These are phyloP conservation scores for Corythornis cristatus DNA, from an alignment of 2,113 vertebrate species.

Conservation along the genomic window DNA sequence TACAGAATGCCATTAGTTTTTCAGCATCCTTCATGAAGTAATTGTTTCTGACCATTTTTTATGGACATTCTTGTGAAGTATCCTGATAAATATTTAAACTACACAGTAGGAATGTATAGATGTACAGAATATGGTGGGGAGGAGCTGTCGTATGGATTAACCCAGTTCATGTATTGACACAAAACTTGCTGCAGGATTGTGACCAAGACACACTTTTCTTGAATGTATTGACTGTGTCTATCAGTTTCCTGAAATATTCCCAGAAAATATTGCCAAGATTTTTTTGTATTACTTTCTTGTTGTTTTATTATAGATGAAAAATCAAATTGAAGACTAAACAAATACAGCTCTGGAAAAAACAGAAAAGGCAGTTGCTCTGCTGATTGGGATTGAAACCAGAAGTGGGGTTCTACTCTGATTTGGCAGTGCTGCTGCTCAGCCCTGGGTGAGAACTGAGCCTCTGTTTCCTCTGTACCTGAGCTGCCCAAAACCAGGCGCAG, in stretches of 20 bases:
- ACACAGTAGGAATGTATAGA: neutral
- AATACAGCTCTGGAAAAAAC: neutral
- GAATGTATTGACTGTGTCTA: conserved; percentile 23
- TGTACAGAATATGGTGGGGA: neutral
- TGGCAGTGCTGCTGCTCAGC: neutral
- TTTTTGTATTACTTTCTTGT: conserved; percentile 3
- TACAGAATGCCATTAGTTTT: conserved; percentile 32
- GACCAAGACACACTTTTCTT: neutral
- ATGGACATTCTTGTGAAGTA: conserved; percentile 11
- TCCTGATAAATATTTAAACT: conserved; percentile 14
- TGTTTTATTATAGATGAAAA: neutral
- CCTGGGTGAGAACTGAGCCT: neutral
- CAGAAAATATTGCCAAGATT: conserved; percentile 10
- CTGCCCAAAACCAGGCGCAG: neutral
- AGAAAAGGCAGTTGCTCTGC: neutral
- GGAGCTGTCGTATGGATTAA: neutral
- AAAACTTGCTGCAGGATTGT: neutral
- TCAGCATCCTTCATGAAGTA: neutral
- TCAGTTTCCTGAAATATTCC: conserved; percentile 1
- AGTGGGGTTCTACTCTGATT: neutral
- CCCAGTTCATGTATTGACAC: neutral
- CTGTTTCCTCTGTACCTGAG: neutral
- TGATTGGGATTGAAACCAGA: neutral
- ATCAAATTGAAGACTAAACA: neutral
- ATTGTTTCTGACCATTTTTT: conserved; percentile 23